phyloP scores from a whole-genome alignment of 2,113 vertebrate species.

The Ailuropoda melanoleuca region DNA sequence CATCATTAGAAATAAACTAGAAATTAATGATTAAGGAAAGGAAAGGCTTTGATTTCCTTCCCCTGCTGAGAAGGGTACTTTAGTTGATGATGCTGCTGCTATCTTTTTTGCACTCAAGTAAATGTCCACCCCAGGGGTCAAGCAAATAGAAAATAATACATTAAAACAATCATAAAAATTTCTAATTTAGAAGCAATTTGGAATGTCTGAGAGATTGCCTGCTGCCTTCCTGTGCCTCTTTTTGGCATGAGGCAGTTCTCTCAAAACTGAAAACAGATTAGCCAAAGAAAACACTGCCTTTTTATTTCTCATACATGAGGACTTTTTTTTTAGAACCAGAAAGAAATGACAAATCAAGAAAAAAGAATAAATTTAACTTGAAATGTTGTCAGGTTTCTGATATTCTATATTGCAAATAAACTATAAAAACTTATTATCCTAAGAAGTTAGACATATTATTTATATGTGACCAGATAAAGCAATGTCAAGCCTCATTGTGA shows the following conservation, averaged over 20 bases:
- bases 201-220: constrained; percentile 36
- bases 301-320: background rate
- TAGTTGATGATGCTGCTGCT: constrained; percentile 40
- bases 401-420: constrained; percentile 8
- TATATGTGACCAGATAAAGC: background rate
- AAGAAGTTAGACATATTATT: background rate
- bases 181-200: constrained; percentile 57
- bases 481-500: background rate
- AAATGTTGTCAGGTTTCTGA: background rate
- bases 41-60: constrained; percentile 63
- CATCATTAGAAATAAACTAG: constrained; percentile 49
- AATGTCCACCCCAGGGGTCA: constrained; percentile 27
- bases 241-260: background rate
- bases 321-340: constrained; percentile 13
- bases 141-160: constrained; percentile 55
- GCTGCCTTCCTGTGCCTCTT: background rate
- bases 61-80: constrained; percentile 51
- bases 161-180: constrained; percentile 49
- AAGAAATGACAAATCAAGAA: background rate
- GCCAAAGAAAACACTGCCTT: constrained; percentile 15
- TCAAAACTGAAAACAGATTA: constrained; percentile 12
- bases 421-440: background rate
- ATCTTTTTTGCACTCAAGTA: background rate
- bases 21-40: constrained; percentile 65
- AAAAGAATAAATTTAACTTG: constrained; percentile 35